These are phyloP conservation scores for Cabera pusaria DNA, from an alignment of 2,888 invertebrate genomes.

Conservation along the genomic window DNA sequence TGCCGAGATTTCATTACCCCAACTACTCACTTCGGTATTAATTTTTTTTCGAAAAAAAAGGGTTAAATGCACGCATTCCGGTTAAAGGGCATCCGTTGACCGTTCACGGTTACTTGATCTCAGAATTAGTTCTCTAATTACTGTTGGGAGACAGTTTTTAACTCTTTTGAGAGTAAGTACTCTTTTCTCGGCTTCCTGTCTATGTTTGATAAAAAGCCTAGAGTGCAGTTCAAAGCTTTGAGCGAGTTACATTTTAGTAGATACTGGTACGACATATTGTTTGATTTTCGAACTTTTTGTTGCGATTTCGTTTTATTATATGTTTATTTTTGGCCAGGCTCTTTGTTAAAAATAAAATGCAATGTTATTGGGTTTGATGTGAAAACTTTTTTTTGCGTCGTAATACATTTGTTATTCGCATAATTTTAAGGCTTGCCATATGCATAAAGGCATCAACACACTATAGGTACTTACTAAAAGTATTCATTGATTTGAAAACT, in stretches of 20 bases:
- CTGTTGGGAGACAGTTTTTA: conserved; percentile 68
- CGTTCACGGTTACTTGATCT: conserved; percentile 72
- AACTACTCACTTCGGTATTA: conserved; percentile 78
- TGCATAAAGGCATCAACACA: too few relatives aligned
- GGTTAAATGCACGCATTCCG: conserved; percentile 65
- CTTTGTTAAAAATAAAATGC: too few relatives aligned
- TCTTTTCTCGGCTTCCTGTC: conserved; percentile 24
- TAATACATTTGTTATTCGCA: too few relatives aligned
- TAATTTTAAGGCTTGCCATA: too few relatives aligned
- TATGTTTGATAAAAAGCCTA: conserved; percentile 23
- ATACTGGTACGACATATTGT: neutral
- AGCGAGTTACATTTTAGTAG: conserved; percentile 3
- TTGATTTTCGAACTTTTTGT: neutral
- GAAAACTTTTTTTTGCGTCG: too few relatives aligned
- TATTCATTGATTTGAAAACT: too few relatives aligned
- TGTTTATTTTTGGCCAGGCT: conserved; percentile 3
- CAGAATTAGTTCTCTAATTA: conserved; percentile 74
- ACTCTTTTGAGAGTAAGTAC: conserved; percentile 37
- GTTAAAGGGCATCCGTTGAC: conserved; percentile 70
- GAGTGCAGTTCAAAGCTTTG: conserved; percentile 21
- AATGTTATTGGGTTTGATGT: too few relatives aligned
- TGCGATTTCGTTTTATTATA: conserved; percentile 6
- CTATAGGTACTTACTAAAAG: too few relatives aligned
- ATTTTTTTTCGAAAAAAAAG: conserved; percentile 57
- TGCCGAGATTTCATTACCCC: conserved; percentile 82